Percentiles rank a stretch among this genome's conserved stretches.
phyloP scores from a whole-genome alignment of 2,888 invertebrate species.

The Nomada hirtipes region DNA sequence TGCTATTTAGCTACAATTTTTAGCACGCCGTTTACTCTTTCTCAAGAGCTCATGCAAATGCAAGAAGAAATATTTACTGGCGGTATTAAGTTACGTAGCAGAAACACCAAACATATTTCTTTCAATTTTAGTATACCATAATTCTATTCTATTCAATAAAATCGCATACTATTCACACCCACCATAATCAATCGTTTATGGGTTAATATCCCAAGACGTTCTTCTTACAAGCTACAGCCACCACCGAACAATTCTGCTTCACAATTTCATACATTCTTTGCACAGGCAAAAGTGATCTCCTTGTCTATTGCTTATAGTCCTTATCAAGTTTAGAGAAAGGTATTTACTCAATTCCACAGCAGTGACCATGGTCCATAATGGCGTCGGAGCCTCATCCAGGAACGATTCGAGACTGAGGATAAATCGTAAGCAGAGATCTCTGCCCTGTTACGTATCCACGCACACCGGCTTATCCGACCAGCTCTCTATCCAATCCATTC shows the following conservation, averaged over 20 bases:
- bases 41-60: not conserved
- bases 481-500: constrained; percentile 43
- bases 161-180: too few relatives aligned
- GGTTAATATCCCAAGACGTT: too few relatives aligned
- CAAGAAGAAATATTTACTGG: not conserved
- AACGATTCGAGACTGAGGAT: constrained; percentile 58
- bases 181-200: too few relatives aligned
- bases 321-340: not conserved
- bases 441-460: constrained; percentile 40
- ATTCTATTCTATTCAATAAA: too few relatives aligned
- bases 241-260: too few relatives aligned
- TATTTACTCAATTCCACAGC: not conserved
- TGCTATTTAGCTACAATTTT: not conserved
- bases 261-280: too few relatives aligned
- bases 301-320: too few relatives aligned
- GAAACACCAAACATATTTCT: too few relatives aligned
- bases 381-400: constrained; percentile 45
- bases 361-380: constrained; percentile 6
- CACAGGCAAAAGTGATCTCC: too few relatives aligned
- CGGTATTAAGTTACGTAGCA: not conserved
- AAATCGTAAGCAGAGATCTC: constrained; percentile 46
- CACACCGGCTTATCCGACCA: constrained; percentile 34
- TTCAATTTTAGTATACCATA: too few relatives aligned
- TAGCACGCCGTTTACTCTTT: not conserved
- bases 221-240: too few relatives aligned